These are phyloP conservation scores for Pomacea maculata DNA, from an alignment of 1,140 invertebrate species.

Conservation along the genomic window DNA sequence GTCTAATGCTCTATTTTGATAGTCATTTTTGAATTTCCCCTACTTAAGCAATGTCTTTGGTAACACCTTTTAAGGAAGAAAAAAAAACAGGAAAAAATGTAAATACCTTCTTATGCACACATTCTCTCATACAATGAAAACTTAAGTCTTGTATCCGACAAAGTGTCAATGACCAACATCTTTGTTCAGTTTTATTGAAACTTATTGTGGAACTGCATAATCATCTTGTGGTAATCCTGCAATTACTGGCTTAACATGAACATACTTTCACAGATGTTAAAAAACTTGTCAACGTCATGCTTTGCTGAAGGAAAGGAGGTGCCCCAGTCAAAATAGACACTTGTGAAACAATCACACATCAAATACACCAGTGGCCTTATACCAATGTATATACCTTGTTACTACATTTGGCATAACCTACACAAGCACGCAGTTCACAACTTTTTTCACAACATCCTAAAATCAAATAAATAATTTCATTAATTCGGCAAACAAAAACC, in stretches of 20 bases:
- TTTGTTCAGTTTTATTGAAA: conserved; percentile 36
- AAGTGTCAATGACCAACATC: conserved; percentile 16
- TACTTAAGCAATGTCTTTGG: neutral
- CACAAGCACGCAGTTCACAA: neutral
- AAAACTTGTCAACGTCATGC: neutral
- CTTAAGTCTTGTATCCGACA: neutral
- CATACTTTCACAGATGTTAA: conserved; percentile 5
- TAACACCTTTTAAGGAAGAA: neutral
- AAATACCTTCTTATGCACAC: neutral
- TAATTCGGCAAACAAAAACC: neutral
- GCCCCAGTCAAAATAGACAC: neutral
- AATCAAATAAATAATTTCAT: conserved; percentile 3
- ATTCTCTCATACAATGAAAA: neutral
- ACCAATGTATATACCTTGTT: too few species aligned
- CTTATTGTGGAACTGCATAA: conserved; percentile 34
- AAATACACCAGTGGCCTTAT: neutral
- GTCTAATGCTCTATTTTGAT: neutral
- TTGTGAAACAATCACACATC: neutral
- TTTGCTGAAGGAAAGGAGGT: conserved; percentile 12
- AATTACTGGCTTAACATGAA: conserved; percentile 9
- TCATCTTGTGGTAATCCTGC: conserved; percentile 23
- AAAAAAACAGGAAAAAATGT: neutral
- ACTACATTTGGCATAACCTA: neutral
- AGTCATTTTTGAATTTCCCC: neutral
- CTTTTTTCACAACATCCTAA: neutral